Evolutionary conservation across 2,888 invertebrate species (phyloP), one percentile per base, ranked within the genome.

Genomic region (Scaeva pyrastri): DNA sequence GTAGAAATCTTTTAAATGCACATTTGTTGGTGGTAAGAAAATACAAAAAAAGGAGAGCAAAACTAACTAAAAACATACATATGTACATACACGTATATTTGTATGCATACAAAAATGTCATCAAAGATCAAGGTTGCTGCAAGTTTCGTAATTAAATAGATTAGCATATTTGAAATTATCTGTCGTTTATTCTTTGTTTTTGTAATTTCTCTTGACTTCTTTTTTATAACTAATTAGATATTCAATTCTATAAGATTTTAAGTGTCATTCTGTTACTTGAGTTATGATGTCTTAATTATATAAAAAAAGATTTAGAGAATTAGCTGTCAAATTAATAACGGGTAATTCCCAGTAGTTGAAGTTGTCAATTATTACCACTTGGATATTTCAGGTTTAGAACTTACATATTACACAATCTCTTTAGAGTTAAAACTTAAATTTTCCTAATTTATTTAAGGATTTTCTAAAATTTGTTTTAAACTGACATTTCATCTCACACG

Each of bases 51-150:
- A 16, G 16, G 7, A 41, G 48, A 75, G 55, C 31, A 58, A 45
- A 26, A 60, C 52, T 58, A 11, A 19, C 31, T 19, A 62, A 60
- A n/a, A n/a, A n/a, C n/a, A n/a, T n/a, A n/a, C n/a, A n/a, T n/a
- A n/a, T n/a, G n/a, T n/a, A n/a, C n/a, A n/a, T n/a, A n/a, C n/a
- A n/a, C n/a, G n/a, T n/a, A n/a, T n/a, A n/a, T n/a, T n/a, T n/a
- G n/a, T n/a, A n/a, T n/a, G n/a, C n/a, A n/a, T n/a, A 72, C 31
- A 73, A 48, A 48, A 26, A 48, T 48, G 21, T 31, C 43, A 31
- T 52, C 68, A 82, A 78, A 86, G 86, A 86, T 86, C 86, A 86
- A 86, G 86, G 86, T 74, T 82, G 77, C 31, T 82, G 77, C 31
- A 56, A 19, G 73, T 86, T 86, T 86, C 74, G 82, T 71, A 86